Percentiles rank a stretch among this genome's conserved stretches.
Evolutionary conservation across 2,888 invertebrate species (phyloP).

Genomic region (Scelioninae gen. 2): DNA sequence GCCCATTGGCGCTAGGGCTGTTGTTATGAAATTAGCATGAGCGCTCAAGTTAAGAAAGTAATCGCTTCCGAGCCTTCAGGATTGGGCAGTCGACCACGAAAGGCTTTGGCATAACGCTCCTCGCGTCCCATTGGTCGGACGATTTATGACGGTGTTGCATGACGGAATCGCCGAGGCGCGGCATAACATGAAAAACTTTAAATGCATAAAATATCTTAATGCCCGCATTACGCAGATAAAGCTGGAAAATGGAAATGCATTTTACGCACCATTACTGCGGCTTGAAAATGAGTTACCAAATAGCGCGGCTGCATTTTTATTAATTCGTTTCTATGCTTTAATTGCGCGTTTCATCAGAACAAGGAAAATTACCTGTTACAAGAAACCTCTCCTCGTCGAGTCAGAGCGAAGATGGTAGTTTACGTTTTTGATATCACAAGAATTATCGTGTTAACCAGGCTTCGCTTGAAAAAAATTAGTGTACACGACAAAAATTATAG

Average conservation of each 20-base stretch:
- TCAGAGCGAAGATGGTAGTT: no score
- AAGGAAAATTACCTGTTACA: slow-evolving; percentile 23
- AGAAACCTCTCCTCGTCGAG: no score
- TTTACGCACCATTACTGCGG: slow-evolving; percentile 42
- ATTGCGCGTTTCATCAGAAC: slow-evolving; percentile 38
- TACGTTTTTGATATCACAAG: no score
- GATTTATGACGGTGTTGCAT: slow-evolving; percentile 64
- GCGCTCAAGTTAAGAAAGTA: slow-evolving; percentile 71
- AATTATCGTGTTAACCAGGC: no score
- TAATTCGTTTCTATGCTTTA: slow-evolving; percentile 27
- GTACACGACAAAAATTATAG: no score
- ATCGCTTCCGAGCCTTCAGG: slow-evolving; percentile 71
- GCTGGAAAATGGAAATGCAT: slow-evolving; percentile 52
- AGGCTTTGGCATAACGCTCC: slow-evolving; percentile 63
- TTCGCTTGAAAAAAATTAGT: no score
- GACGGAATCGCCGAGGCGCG: slow-evolving; percentile 55
- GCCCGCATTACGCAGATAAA: slow-evolving; percentile 46
- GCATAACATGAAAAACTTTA: slow-evolving; percentile 55
- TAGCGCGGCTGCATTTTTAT: slow-evolving; percentile 35
- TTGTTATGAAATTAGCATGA: slow-evolving; percentile 75
- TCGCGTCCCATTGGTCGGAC: slow-evolving; percentile 69
- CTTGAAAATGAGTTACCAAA: slow-evolving; percentile 50
- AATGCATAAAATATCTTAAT: slow-evolving; percentile 58
- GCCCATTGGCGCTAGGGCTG: slow-evolving; percentile 74
- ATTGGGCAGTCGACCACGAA: slow-evolving; percentile 68